These are phyloP conservation scores for Aphelocoma californica DNA, from an alignment of 2,797 vertebrate species.

Conservation along the genomic window DNA sequence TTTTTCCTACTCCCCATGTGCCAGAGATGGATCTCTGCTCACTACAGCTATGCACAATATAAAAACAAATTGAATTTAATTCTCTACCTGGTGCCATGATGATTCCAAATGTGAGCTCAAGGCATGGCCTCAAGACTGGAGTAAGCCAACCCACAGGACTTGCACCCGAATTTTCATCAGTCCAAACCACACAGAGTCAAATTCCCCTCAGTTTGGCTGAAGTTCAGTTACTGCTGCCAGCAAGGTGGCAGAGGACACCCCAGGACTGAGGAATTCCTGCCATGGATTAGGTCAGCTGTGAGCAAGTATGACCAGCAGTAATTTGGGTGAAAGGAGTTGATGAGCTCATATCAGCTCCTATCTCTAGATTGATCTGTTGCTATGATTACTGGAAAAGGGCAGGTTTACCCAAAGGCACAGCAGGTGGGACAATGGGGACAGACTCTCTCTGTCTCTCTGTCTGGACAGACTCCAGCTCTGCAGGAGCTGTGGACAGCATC, in stretches of 20 bases:
- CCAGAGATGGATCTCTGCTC: not conserved
- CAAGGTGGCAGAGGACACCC: not conserved
- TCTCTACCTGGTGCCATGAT: not conserved
- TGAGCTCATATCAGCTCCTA: not conserved
- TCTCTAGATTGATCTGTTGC: not conserved
- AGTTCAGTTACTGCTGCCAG: not conserved
- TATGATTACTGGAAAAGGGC: not conserved
- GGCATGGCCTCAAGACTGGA: not conserved
- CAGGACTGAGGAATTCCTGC: not conserved
- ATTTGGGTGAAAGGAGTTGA: not conserved
- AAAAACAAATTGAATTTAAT: not conserved
- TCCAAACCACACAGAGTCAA: not conserved
- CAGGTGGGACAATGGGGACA: not conserved
- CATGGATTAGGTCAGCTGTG: not conserved
- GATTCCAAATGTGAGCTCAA: not conserved
- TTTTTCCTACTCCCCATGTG: not conserved
- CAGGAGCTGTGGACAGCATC: not conserved
- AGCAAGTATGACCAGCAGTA: not conserved
- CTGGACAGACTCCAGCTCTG: not conserved
- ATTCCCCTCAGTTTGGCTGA: not conserved
- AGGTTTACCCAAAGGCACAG: not conserved
- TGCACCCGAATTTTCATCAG: not conserved
- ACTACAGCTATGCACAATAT: not conserved
- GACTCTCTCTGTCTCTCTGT: not conserved
- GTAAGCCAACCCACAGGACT: not conserved